Percentiles rank a stretch among this genome's conserved stretches.
Conservation (phyloP, 2,113 vertebrate species). For the Peucedramus taeniatus region DNA sequence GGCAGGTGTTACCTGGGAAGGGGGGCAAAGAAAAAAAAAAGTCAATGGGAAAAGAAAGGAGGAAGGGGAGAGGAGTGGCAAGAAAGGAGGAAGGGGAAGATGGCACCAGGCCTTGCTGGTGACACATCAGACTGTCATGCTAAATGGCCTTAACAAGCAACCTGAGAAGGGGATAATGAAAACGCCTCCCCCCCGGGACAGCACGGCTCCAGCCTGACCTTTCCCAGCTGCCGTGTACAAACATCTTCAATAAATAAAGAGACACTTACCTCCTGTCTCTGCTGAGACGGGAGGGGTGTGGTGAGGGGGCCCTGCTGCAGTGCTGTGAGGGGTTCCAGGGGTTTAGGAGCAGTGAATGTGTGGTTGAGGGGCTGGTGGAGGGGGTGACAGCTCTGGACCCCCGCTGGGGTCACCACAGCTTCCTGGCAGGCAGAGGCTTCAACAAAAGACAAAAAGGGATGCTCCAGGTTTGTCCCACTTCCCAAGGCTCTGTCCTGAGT, state of each 20-base stretch:
- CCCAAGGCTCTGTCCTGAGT: neutral
- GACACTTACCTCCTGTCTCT: neutral
- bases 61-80: neutral
- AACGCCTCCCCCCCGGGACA: neutral
- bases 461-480: neutral
- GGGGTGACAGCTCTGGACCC: rapidly evolving
- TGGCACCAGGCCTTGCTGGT: neutral
- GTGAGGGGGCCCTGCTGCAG: rapidly evolving
- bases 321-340: rapidly evolving
- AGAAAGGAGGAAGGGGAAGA: no score
- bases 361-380: neutral
- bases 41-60: neutral
- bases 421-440: neutral
- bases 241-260: constrained; percentile 58
- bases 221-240: constrained; percentile 20
- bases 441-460: neutral
- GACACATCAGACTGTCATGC: neutral
- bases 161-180: constrained; percentile 35
- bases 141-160: constrained; percentile 48
- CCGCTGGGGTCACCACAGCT: rapidly evolving
- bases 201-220: constrained; percentile 33
- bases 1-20: neutral
- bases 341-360: rapidly evolving
- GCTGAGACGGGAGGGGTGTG: neutral
- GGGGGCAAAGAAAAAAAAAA: neutral